Evolutionary conservation across 2,113 vertebrate genomes (phyloP), one percentile per base, ranked within the genome.

Genomic region (Acrocephalus arundinaceus): DNA sequence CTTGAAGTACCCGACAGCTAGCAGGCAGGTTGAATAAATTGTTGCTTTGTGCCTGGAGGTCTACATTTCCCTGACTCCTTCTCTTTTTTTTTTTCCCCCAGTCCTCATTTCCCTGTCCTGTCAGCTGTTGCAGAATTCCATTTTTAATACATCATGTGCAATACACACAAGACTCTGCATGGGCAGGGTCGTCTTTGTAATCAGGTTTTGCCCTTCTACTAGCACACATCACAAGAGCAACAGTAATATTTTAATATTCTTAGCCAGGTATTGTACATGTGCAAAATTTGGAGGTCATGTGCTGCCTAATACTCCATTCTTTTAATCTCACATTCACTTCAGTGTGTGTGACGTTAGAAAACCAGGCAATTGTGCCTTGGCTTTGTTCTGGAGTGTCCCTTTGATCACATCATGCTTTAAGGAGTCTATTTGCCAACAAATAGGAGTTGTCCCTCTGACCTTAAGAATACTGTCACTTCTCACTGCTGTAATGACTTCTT

Each of bases 11-110:
- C 61, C 17, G 39, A 94, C 90, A 96, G 71, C 48, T 93, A 83
- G 78, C 85, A 93, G 61, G 54, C 77, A 93, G 41, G 17, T 41
- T 91, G 68, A 95, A 92, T 94, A 94, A 97, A 95, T 93, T 91
- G 30, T 72, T 93, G 65, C 59, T 89, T 41, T 87, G 57, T 93
- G 33, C 72, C 87, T 94, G 23, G 35, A 54, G 78, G 45, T 86
- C 84, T 94, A 27, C 27, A 61, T 94, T 96, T 96, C 49, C 71
- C 71, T 80, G 71, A 33, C 16, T 90, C 18, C 73, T 96, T 55
- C 43, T 63, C 14, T 48, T 81, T 92, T 72, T 45, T 68, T 77
- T 61, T 59, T 35, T 18, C 33, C 2, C 17, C 17, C 61, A 70
- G 49, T 37, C 49, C 35, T 70, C 75, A 52, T 96, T 90, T 93